Percentiles rank a stretch among this genome's conserved stretches.
These are phyloP conservation scores for Tinamus guttatus DNA, from an alignment of 2,113 vertebrate genomes.

Conservation along the genomic window DNA sequence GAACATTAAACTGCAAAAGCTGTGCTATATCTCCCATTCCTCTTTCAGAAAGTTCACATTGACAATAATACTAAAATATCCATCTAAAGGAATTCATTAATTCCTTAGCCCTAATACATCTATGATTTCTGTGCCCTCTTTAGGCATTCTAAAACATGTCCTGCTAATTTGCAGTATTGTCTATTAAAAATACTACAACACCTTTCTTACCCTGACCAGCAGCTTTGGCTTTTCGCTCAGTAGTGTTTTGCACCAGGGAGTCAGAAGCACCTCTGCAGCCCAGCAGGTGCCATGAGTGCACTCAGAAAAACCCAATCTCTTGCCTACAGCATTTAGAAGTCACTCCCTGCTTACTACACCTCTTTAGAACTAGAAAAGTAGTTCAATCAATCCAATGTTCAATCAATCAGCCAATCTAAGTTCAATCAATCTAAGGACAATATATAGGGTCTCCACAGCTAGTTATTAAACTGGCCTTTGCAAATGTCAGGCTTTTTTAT, in stretches of 20 bases:
- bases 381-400: not conserved
- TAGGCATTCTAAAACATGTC: not conserved
- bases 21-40: not conserved
- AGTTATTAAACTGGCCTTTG: conserved; percentile 46
- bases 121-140: not conserved
- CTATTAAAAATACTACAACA: not conserved
- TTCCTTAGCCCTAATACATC: not conserved
- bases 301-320: not conserved
- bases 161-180: not conserved
- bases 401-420: not conserved
- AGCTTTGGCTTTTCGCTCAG: not conserved
- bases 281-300: not conserved
- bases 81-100: not conserved
- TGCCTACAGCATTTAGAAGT: not conserved
- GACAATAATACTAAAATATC: not conserved
- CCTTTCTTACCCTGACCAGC: not conserved
- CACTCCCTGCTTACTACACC: not conserved
- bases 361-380: not conserved
- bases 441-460: not conserved
- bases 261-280: not conserved
- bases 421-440: not conserved
- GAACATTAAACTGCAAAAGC: not conserved
- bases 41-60: not conserved
- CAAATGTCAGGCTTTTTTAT: conserved; percentile 50
- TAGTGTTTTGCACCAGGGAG: not conserved